These are phyloP conservation scores for Lepus townsendii DNA, from an alignment of 2,797 vertebrate species.

Conservation along the genomic window DNA sequence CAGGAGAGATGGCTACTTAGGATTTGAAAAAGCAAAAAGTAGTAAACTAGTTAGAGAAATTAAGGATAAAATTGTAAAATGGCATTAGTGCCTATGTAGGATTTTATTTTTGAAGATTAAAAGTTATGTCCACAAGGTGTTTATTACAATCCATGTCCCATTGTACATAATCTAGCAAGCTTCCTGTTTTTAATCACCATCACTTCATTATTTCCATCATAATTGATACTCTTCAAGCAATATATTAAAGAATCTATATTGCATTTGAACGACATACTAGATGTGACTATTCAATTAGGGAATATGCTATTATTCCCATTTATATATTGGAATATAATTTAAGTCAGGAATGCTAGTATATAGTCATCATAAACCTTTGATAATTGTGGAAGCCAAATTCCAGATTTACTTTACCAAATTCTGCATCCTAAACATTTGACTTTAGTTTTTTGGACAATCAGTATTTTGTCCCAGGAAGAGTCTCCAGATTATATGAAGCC, in stretches of 20 bases:
- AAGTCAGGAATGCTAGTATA: not conserved
- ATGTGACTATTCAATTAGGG: slow-evolving; percentile 10
- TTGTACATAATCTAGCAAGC: not conserved
- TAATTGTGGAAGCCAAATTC: not conserved
- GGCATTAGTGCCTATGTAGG: not conserved
- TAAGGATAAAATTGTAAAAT: not conserved
- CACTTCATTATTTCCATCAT: not conserved
- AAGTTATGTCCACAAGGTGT: not conserved
- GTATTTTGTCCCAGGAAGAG: not conserved
- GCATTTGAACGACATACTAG: slow-evolving; percentile 8
- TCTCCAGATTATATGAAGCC: not conserved
- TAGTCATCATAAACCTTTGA: not conserved
- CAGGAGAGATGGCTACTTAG: not conserved
- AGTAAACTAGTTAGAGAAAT: slow-evolving; percentile 21
- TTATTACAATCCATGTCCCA: not conserved
- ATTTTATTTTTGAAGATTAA: not conserved
- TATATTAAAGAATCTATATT: not conserved
- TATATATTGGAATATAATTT: slow-evolving; percentile 27
- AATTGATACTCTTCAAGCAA: not conserved
- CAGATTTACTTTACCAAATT: not conserved
- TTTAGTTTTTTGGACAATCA: slow-evolving; percentile 25
- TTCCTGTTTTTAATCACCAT: not conserved
- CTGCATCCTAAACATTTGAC: not conserved
- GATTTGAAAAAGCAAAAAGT: not conserved
- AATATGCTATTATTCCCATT: not conserved